Evolutionary conservation across 2,888 invertebrate genomes (phyloP), one percentile per base, ranked within the genome.

Genomic region (Andrena marginata): DNA sequence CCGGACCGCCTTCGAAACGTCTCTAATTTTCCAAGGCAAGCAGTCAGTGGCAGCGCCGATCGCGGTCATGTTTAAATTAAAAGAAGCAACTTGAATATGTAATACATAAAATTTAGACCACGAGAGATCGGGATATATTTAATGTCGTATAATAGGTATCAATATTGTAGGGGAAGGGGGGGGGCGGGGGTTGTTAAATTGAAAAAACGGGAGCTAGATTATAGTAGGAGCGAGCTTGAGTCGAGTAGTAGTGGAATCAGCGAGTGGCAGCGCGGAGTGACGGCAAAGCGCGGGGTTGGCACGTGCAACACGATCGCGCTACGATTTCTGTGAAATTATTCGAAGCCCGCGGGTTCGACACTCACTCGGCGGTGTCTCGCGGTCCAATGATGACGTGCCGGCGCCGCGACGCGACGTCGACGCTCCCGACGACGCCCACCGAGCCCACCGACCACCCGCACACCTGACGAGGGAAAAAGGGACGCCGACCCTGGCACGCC

Each of bases 341-440:
- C 76, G 75, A 86, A 81, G 73, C 35, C 51, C 80, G 84, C 84
- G 86, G 77, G 71, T 87, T 84, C 92, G 93, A 92, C 89, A 90
- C 85, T 90, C 81, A 87, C 92, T 86, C 91, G 86, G 82, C 92
- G 92, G 87, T 84, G 92, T 90, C 92, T 89, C 92, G 91, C 91
- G 92, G 89, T 92, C 89, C 90, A 92, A 91, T 93, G 93, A 90
- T 84, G 88, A 85, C 87, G 86, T 79, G 80, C 74, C 87, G 82
- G 68, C 87, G 85, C 86, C 85, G 85, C 87, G 82, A 87, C 85
- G 42, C 42, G 71, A 35, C 78, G 71, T 79, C 89, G 84, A 89
- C 86, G 79, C 86, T 85, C 59, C 59, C 51, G 64, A 81, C 88
- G 78, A 70, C 88, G 78, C 85, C 87, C 77, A 84, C 85, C 77